Conservation (phyloP, 1,140 invertebrate species). For the Eumaeus atala region DNA sequence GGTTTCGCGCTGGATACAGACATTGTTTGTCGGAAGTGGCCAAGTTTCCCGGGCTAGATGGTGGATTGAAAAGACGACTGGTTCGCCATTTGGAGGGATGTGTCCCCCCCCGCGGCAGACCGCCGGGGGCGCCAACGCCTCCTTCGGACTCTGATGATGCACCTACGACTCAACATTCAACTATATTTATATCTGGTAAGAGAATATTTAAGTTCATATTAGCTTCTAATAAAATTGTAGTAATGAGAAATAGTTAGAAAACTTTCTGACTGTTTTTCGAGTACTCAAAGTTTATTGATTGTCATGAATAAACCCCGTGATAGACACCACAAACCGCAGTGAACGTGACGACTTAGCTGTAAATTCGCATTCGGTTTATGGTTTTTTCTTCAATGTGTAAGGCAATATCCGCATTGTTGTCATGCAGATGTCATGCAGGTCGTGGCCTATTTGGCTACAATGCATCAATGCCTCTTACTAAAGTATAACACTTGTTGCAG, state of each 20-base stretch:
- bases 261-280: too few species aligned
- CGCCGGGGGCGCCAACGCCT: constrained; percentile 75
- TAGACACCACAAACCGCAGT: too few species aligned
- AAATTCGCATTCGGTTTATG: too few species aligned
- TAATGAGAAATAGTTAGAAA: too few species aligned
- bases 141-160: constrained; percentile 74
- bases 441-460: too few species aligned
- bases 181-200: constrained; percentile 64
- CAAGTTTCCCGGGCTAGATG: constrained; percentile 83
- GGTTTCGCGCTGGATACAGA: constrained; percentile 90
- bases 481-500: constrained; percentile 53
- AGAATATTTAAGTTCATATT: too few species aligned
- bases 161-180: constrained; percentile 59
- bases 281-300: too few species aligned
- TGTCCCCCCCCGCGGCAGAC: constrained; percentile 69
- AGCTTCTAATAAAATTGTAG: too few species aligned
- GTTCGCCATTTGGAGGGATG: constrained; percentile 83
- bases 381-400: too few species aligned
- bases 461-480: neutral
- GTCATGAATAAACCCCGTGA: too few species aligned
- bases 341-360: too few species aligned
- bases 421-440: neutral
- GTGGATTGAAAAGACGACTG: constrained; percentile 80
- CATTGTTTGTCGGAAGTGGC: constrained; percentile 91
- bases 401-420: too few species aligned